A percentile compares a stretch with the other conserved stretches of the same genome.
These are phyloP conservation scores for Drosophila gunungcola DNA, from an alignment of 1,140 invertebrate genomes.

Conservation along the genomic window DNA sequence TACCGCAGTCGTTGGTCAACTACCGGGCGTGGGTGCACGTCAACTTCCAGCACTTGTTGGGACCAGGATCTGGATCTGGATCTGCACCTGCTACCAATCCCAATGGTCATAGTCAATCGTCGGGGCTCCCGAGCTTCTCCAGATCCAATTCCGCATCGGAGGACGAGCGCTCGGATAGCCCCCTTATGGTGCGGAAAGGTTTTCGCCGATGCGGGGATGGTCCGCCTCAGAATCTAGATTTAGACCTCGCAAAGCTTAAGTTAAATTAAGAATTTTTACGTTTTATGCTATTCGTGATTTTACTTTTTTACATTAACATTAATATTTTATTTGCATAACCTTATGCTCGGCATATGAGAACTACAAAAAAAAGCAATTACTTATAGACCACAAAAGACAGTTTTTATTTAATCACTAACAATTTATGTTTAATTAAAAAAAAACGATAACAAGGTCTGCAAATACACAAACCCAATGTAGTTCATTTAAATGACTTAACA, in stretches of 20 bases:
- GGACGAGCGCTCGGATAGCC: constrained; percentile 3
- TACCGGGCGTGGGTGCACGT: constrained; percentile 60
- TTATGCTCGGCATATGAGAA: constrained; percentile 20
- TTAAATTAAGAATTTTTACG: constrained; percentile 16
- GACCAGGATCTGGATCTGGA: no score
- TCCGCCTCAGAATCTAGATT: constrained; percentile 5
- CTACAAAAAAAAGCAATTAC: neutral
- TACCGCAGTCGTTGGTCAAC: constrained; percentile 35
- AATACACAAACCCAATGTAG: no score
- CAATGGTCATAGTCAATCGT: neutral
- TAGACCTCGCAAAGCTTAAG: neutral
- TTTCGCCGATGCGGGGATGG: constrained; percentile 2
- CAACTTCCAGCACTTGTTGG: constrained; percentile 44
- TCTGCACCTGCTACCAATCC: neutral
- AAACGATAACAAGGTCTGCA: neutral
- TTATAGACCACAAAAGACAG: no score
- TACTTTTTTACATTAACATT: neutral
- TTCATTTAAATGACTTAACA: neutral
- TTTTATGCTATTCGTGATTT: constrained; percentile 25
- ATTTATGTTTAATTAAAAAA: neutral
- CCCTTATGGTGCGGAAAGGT: constrained; percentile 4
- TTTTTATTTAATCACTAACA: neutral
- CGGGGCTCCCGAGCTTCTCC: neutral
- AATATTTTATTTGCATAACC: constrained; percentile 9
- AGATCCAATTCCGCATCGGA: constrained; percentile 6